These are phyloP conservation scores for Lepidostoma basale DNA, from an alignment of 1,140 invertebrate genomes.

Conservation along the genomic window DNA sequence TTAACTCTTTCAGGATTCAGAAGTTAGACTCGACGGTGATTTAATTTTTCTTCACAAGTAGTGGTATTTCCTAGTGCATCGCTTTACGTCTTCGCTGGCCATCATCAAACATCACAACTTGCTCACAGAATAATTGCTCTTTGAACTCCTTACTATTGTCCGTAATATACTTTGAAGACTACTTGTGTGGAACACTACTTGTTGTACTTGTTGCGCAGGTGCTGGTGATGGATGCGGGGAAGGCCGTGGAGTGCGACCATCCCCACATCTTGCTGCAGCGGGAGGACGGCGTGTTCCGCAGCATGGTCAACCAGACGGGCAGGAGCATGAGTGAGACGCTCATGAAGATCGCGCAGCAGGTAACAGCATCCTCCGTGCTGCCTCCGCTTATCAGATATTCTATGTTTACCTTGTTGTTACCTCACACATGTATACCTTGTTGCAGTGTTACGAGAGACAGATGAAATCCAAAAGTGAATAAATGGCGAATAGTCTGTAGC, in stretches of 20 bases:
- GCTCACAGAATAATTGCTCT: too few relatives aligned
- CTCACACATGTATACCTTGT: not conserved
- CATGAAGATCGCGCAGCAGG: slow-evolving; percentile 52
- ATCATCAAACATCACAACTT: too few relatives aligned
- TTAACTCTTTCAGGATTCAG: too few relatives aligned
- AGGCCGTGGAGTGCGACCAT: slow-evolving; percentile 72
- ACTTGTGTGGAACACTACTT: too few relatives aligned
- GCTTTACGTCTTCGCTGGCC: too few relatives aligned
- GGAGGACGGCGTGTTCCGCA: slow-evolving; percentile 66
- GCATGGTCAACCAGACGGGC: slow-evolving; percentile 72
- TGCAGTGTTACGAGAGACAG: slow-evolving; percentile 34
- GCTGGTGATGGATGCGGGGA: slow-evolving; percentile 71
- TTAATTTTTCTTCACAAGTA: too few relatives aligned
- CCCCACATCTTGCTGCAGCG: slow-evolving; percentile 71
- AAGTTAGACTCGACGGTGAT: too few relatives aligned
- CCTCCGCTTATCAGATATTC: not conserved
- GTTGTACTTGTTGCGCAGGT: too few relatives aligned
- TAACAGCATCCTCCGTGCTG: slow-evolving; percentile 15
- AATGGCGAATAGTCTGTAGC: not conserved
- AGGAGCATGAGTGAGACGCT: slow-evolving; percentile 55
- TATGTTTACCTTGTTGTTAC: not conserved
- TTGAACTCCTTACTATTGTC: too few relatives aligned
- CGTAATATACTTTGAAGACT: too few relatives aligned
- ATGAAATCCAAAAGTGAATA: slow-evolving; percentile 15
- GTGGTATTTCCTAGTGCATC: too few relatives aligned